A percentile compares a stretch with the other conserved stretches of the same genome.
These are phyloP conservation scores for Patella pellucida DNA, from an alignment of 2,888 invertebrate genomes.

Conservation along the genomic window DNA sequence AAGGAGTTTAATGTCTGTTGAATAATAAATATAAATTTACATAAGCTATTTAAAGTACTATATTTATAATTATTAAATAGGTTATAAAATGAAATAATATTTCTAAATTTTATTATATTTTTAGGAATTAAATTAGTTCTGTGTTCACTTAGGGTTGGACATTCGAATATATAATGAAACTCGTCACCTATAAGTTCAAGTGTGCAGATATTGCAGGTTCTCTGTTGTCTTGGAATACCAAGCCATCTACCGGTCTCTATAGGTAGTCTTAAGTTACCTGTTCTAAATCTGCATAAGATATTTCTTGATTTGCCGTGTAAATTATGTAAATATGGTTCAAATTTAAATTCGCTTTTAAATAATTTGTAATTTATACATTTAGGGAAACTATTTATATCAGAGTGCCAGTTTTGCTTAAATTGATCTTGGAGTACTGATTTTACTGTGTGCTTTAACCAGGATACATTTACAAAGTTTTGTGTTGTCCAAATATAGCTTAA, in stretches of 20 bases:
- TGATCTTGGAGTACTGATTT: background rate
- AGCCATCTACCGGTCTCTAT: slow-evolving; percentile 6
- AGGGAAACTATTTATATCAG: background rate
- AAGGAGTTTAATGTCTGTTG: no score
- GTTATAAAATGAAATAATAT: no score
- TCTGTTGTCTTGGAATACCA: background rate
- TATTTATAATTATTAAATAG: no score
- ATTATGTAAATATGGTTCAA: background rate
- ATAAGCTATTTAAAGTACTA: no score
- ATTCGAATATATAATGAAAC: slow-evolving; percentile 13
- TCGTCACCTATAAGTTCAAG: slow-evolving; percentile 14
- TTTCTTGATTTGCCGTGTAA: background rate
- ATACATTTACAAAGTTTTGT: background rate
- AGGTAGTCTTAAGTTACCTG: slow-evolving; percentile 2
- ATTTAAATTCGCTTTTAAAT: background rate
- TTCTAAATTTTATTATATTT: no score
- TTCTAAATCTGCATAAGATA: slow-evolving; percentile 6
- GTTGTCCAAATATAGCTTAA: background rate
- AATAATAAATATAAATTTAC: no score
- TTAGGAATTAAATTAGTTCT: no score
- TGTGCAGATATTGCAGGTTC: slow-evolving; percentile 8
- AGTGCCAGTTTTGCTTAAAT: background rate
- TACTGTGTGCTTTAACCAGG: background rate
- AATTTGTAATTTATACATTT: background rate
- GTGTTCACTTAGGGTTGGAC: background rate